Base-by-base conservation (phyloP, 2,888 invertebrate species). In the Phania funesta region DNA sequence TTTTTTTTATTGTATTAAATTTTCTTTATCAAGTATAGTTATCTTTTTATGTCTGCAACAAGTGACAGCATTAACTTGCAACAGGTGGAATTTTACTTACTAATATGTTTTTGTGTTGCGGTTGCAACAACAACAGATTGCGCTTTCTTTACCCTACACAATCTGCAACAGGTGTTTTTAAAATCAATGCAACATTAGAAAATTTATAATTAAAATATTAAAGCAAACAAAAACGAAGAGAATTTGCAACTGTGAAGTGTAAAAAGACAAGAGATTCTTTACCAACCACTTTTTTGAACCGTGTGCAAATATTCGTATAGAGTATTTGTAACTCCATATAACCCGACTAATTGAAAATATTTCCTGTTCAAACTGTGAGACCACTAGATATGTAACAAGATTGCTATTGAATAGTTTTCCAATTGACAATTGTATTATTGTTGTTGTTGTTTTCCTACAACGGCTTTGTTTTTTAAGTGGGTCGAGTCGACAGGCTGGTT, bases 31-130 rank as follows among this genome's bases (percentile, higher is more conserved):
- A 78, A 46, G 78, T 67, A 75, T 54, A 75, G 70, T 44, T 82
- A 78, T 78, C 78, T 62, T 76, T 68, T 32, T 67, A 48, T 50
- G 64, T 67, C 32, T 75, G 52, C 58, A 52, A 54, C 65, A 82
- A 73, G 62, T 74, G 81, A 78, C 74, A 82, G 64, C 73, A 74
- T 64, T 65, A 68, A 70, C 74, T 65, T 68, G 56, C 70, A 82
- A 78, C 82, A 82, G 82, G 82, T 82, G 82, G 74, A 82, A 78
- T 78, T 82, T 79, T 73, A 60, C 52, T 50, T 35, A 73, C 71
- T 50, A 41, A 64, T 54, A 64, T 54, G 62, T 50, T 56, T 78
- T 64, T 78, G 44, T 71, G 2, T 65, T 68, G 62, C 46, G 52
- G 64, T 71, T 75, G 70, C 71, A 50, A 50, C 26, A 71, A 48